These are phyloP conservation scores for Tetranychus piercei DNA, from an alignment of 2,888 invertebrate genomes.

Conservation along the genomic window DNA sequence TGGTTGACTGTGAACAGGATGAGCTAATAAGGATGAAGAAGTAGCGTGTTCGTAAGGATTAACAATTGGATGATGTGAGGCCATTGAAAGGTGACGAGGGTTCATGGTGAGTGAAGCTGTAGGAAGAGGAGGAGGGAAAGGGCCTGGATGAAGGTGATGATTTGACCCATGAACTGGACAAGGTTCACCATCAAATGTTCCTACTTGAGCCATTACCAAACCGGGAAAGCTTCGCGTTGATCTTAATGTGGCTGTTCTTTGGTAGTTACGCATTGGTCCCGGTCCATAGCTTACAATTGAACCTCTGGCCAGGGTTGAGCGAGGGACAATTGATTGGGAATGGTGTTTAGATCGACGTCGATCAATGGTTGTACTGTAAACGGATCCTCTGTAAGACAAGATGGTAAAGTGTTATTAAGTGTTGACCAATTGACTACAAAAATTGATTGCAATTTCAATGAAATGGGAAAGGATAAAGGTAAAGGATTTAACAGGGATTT, in stretches of 20 bases:
- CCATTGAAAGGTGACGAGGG: neutral
- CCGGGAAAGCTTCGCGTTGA: constrained; percentile 27
- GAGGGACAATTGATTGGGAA: neutral
- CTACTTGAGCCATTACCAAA: constrained; percentile 23
- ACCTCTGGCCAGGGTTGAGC: neutral
- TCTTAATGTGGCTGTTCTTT: constrained; percentile 18
- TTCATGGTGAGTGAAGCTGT: neutral
- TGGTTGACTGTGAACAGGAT: neutral
- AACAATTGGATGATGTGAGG: neutral
- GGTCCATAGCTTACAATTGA: constrained; percentile 10
- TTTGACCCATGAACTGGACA: constrained; percentile 25
- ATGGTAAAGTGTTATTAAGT: neutral
- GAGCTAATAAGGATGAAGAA: neutral
- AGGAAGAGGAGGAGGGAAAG: neutral
- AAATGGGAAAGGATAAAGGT: no score
- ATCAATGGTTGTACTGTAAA: constrained; percentile 5
- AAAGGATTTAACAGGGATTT: no score
- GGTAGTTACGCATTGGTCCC: neutral
- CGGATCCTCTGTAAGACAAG: neutral
- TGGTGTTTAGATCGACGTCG: neutral
- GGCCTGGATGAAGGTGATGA: constrained; percentile 23
- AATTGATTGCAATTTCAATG: no score
- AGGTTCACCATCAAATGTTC: constrained; percentile 25
- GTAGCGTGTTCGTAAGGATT: neutral
- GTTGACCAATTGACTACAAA: no score